Evolutionary conservation across 2,797 vertebrate genomes (phyloP).

Genomic region (Leucoraja ocellata): DNA sequence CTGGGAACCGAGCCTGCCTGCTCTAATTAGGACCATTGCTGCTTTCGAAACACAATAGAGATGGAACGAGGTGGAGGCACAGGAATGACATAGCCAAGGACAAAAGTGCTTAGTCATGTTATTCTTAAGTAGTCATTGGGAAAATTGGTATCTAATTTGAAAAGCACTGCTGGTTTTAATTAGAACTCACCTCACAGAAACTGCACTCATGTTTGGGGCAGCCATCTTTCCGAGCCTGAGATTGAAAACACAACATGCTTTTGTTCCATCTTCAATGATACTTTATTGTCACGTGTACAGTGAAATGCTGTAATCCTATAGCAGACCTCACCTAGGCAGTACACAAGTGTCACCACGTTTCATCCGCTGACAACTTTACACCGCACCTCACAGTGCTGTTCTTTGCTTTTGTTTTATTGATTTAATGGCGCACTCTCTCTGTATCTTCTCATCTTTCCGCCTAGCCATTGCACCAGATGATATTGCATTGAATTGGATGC

Average conservation of each 20-base stretch:
- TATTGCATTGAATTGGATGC: neutral
- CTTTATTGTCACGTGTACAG: too few species aligned
- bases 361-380: too few species aligned
- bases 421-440: neutral
- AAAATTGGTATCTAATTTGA: slow-evolving; percentile 26
- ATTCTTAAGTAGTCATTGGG: neutral
- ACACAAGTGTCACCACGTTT: too few species aligned
- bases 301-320: too few species aligned
- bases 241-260: neutral
- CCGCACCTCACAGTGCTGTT: neutral
- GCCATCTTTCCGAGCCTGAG: neutral
- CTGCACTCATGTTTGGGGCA: neutral
- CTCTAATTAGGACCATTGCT: neutral
- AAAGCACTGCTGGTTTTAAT: neutral
- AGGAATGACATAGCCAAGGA: neutral
- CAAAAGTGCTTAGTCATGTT: neutral
- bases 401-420: neutral
- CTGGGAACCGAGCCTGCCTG: too few species aligned
- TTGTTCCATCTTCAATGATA: neutral
- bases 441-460: neutral
- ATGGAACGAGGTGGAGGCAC: neutral
- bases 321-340: too few species aligned
- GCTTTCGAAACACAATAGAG: neutral
- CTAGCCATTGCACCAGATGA: neutral
- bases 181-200: neutral